phyloP scores from a whole-genome alignment of 1,140 invertebrate genomes.

The Drosophila kanapiae region DNA sequence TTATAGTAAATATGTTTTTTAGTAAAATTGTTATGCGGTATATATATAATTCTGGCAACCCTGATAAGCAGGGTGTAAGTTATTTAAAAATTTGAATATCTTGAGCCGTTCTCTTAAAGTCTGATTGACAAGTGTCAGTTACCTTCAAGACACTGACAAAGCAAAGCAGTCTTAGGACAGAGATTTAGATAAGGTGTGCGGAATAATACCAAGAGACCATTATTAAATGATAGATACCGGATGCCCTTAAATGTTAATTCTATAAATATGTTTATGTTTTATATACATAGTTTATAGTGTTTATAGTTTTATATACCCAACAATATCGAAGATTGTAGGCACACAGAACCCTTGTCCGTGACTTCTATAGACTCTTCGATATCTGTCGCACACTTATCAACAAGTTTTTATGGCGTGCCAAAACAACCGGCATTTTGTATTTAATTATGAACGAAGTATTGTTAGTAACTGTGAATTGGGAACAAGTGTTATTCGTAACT shows the following conservation, averaged over 20 bases:
- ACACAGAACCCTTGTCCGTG: neutral
- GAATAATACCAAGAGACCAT: too few relatives aligned
- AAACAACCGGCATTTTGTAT: slow-evolving; percentile 8
- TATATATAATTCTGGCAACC: neutral
- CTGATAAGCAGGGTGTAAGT: neutral
- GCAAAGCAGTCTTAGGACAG: neutral
- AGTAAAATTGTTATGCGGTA: neutral
- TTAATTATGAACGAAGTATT: slow-evolving; percentile 21
- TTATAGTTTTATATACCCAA: neutral
- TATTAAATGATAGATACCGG: neutral
- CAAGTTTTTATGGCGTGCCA: slow-evolving; percentile 1
- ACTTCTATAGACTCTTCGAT: neutral
- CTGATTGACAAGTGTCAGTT: slow-evolving; percentile 9
- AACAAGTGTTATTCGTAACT: slow-evolving; percentile 2
- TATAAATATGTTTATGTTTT: neutral
- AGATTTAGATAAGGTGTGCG: neutral
- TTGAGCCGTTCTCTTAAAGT: neutral
- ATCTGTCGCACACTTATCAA: slow-evolving; percentile 27
- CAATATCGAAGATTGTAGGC: neutral
- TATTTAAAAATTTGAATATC: slow-evolving; percentile 13
- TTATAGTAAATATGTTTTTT: neutral
- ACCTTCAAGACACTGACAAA: neutral
- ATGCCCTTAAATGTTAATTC: neutral
- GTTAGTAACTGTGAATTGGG: neutral
- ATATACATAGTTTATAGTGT: too few relatives aligned